Base-by-base conservation (phyloP, 2,888 invertebrate species). In the Acronicta leporina region DNA sequence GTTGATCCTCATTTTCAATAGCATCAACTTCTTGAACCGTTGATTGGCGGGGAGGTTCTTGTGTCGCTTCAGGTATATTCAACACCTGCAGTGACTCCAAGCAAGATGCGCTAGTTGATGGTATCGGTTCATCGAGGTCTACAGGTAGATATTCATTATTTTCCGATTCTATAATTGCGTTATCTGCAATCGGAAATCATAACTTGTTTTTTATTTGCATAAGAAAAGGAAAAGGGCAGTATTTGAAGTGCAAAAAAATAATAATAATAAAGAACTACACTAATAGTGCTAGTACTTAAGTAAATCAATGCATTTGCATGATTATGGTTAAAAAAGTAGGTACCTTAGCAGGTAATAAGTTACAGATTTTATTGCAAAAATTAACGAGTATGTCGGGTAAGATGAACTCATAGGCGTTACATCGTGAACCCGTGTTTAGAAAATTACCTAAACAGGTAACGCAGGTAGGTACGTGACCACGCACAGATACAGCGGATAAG, bases 381-480 rank as follows among this genome's bases (percentile, higher is more conserved):
- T 30, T 6, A 41, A 14, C 8, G 9, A 15, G 8, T 15, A 15
- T 15, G 15, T 0, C 16, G 15, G 41, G 41, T 42, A 42, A 42
- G 41, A 42, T 42, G 9, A 42, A 15, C 41, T 42, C 41, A 9
- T 42, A 16, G 41, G 41, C 41, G 41, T 42, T 42, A 10, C 41
- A 42, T 42, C 41, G 41, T 42, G 16, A 16, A 15, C 41, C 25
- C 25, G n/a, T 25, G n/a, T 44, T 1, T 44, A 13, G 1, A 7
- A 25, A 43, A 16, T 11, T 44, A 44, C 43, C 43, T 44, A 44
- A 44, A n/a, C 25, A 44, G 43, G 20, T 44, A 25, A 44, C 25
- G 25, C 0, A 16, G 41, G 6, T 41, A 14, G 14, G 11, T 49
- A 49, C 13, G 15, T 41, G 15, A 41, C 1, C 13, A 41, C 50